Conservation (phyloP, 2,797 vertebrate species). For the Threskiornis aethiopicus region DNA sequence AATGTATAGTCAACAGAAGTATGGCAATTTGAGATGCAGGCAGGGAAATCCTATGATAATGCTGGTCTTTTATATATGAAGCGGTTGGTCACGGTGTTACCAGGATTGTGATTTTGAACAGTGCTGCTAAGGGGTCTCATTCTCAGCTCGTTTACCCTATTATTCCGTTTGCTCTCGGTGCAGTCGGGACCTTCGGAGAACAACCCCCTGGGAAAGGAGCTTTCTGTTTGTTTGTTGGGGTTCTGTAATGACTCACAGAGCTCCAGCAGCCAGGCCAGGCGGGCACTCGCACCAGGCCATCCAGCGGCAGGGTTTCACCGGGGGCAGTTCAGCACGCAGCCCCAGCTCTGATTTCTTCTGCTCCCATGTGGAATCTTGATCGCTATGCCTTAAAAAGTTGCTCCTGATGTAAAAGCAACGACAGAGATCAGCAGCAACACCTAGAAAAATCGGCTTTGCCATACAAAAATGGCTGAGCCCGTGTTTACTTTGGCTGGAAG, state of each 20-base stretch:
- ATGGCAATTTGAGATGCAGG: neutral
- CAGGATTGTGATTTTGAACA: neutral
- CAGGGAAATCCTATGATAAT: neutral
- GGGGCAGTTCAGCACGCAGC: neutral
- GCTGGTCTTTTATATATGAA: neutral
- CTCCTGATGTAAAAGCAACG: neutral
- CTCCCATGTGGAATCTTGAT: neutral
- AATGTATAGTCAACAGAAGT: neutral
- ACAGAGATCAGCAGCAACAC: constrained; percentile 7
- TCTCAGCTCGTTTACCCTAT: neutral
- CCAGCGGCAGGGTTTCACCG: neutral
- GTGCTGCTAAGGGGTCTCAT: neutral
- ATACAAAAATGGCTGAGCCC: neutral
- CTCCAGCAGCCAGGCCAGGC: neutral
- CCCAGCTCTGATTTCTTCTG: neutral
- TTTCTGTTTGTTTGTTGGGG: neutral
- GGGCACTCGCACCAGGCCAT: neutral
- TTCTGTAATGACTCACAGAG: neutral
- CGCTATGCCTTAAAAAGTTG: neutral
- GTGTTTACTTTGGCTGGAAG: constrained; percentile 18
- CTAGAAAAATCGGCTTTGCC: constrained; percentile 13
- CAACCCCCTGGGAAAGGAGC: neutral
- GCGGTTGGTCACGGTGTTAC: fast-evolving
- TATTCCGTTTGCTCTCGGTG: neutral
- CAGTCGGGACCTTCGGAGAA: neutral